Base-by-base conservation (phyloP, 1,140 invertebrate species). In the Riptortus pedestris region DNA sequence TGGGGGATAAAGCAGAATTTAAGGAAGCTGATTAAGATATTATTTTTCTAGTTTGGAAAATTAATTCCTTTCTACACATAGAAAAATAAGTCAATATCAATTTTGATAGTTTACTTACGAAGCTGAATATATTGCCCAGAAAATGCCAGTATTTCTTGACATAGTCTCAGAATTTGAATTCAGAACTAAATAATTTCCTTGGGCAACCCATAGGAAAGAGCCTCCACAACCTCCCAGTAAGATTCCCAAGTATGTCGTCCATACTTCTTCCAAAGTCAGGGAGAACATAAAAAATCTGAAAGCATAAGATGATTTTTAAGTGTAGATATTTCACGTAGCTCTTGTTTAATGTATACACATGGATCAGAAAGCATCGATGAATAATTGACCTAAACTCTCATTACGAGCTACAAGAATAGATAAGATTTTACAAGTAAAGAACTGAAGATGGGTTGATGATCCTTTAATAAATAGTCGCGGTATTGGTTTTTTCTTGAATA, bases 111-210 rank as follows among this genome's bases (percentile, higher is more conserved):
- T 52, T 63, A 73, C 66, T 72, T 75, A 89, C 87, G 87, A 92
- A 69, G 82, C 85, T 73, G 96, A 93, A 48, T 96, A 79, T 72
- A 97, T 83, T 0, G 93, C 93, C 94, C 94, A 97, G 73, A 98
- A 98, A 20, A 98, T 79, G 26, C 93, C 92, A 22, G 91, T 91
- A 75, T 98, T 96, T 68, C 93, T 81, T 1, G 90, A 86, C 71
- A 97, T 93, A 0, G 91, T 97, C 0, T 84, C 81, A 0, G 81
- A 74, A 69, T 88, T 83, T 61, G 92, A 96, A 77, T 94, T 96
- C 3, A 93, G 78, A 0, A 93, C 93, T 14, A 98, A 77, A 74
- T 94, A 96, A 70, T 90, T 92, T 12, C 94, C 95, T 76, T 98
- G 93, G 1, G 88, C 93, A 0, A 89, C 91, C 90, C 90, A 92